Evolutionary conservation across 2,797 vertebrate species (phyloP).

Genomic region (Notolepis coatsorum): DNA sequence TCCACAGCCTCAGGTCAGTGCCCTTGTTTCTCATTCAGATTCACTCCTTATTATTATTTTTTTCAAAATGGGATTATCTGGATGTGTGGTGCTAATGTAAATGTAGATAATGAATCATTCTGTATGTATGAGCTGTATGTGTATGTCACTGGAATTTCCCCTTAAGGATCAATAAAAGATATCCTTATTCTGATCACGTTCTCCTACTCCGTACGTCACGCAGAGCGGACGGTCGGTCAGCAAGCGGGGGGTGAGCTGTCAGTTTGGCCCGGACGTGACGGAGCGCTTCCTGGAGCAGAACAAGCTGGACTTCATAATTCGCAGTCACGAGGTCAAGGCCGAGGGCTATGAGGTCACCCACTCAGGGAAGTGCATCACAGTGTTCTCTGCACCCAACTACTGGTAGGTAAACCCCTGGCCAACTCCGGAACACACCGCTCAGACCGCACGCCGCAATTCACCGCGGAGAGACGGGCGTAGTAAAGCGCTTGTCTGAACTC

Average conservation of each 20-base stretch:
- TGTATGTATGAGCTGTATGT: not conserved
- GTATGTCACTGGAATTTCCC: too few relatives aligned
- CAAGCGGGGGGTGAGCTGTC: slow-evolving; percentile 94
- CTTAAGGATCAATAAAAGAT: too few relatives aligned
- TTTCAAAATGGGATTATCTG: too few relatives aligned
- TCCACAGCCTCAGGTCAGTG: slow-evolving; percentile 92
- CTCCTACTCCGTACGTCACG: not conserved
- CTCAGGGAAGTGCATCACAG: slow-evolving; percentile 93
- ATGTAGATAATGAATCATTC: too few relatives aligned
- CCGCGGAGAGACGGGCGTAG: too few relatives aligned
- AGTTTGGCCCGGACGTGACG: slow-evolving; percentile 94
- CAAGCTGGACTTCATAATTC: slow-evolving; percentile 90
- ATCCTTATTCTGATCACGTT: too few relatives aligned
- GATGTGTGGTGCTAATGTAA: too few relatives aligned
- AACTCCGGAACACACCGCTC: too few relatives aligned
- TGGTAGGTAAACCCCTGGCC: slow-evolving; percentile 80
- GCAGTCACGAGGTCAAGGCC: slow-evolving; percentile 94
- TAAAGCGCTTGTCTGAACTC: too few relatives aligned
- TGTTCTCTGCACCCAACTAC: slow-evolving; percentile 98
- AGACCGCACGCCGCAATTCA: too few relatives aligned
- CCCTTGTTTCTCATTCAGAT: not conserved
- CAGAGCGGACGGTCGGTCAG: slow-evolving; percentile 92
- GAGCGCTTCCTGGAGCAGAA: slow-evolving; percentile 92
- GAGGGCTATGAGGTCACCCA: slow-evolving; percentile 97
- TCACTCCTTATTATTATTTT: too few relatives aligned